phyloP scores from a whole-genome alignment of 2,888 invertebrate species.

The Nipponacmea schrenckii region DNA sequence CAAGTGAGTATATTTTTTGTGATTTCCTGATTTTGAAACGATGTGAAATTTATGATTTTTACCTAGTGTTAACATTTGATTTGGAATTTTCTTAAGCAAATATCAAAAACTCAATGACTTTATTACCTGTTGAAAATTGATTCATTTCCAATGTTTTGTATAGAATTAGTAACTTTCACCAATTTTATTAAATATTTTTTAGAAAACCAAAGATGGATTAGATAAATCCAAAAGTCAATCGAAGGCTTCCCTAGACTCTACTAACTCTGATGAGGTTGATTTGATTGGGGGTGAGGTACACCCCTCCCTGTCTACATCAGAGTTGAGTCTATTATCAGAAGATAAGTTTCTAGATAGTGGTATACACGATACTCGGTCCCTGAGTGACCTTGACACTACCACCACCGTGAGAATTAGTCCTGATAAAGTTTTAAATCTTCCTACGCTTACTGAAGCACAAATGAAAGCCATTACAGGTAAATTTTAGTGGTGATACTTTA shows the following conservation, averaged over 20 bases:
- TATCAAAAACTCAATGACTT: no score
- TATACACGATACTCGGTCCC: conserved; percentile 42
- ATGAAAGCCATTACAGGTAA: conserved; percentile 65
- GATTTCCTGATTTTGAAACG: no score
- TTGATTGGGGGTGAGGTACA: conserved; percentile 19
- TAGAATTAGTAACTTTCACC: no score
- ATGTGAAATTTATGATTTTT: no score
- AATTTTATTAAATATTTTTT: conserved; percentile 2
- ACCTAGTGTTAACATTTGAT: no score
- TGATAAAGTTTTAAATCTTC: conserved; percentile 55
- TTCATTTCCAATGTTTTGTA: no score
- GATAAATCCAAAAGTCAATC: conserved; percentile 39
- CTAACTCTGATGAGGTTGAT: conserved; percentile 42
- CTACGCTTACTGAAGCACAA: conserved; percentile 65
- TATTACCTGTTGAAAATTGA: no score
- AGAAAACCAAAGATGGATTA: conserved; percentile 35
- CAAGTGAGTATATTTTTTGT: no score
- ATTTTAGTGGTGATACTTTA: no score
- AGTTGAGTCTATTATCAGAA: conserved; percentile 39
- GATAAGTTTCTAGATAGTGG: conserved; percentile 42
- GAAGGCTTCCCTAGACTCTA: conserved; percentile 40
- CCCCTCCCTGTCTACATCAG: conserved; percentile 45
- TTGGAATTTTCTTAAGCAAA: no score
- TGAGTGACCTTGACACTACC: conserved; percentile 44
- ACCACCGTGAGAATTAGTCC: conserved; percentile 56